These are phyloP conservation scores for Jordanella pulchra DNA, from an alignment of 2,797 vertebrate species.

Conservation along the genomic window DNA sequence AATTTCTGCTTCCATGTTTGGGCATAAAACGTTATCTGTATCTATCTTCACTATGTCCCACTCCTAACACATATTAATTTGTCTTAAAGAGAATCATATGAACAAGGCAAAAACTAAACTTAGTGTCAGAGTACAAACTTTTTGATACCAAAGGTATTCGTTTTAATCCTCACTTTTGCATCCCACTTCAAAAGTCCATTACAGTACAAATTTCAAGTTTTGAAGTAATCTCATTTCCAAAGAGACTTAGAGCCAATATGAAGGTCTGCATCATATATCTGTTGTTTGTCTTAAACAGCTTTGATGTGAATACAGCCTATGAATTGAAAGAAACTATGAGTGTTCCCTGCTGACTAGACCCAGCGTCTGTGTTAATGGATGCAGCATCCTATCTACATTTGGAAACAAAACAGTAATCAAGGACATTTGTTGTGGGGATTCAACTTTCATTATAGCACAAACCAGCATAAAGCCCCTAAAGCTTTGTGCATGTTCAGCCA, in stretches of 20 bases:
- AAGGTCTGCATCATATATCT: constrained; percentile 69
- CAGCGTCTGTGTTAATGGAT: constrained; percentile 64
- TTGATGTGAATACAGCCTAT: constrained; percentile 75
- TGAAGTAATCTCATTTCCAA: constrained; percentile 58
- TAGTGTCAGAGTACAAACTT: constrained; percentile 45
- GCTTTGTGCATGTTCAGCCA: constrained; percentile 58
- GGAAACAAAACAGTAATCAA: constrained; percentile 77
- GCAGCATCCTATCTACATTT: constrained; percentile 69
- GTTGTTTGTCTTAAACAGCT: constrained; percentile 72
- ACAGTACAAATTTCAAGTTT: constrained; percentile 62
- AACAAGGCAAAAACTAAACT: constrained; percentile 23
- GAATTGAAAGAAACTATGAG: constrained; percentile 72
- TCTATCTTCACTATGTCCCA: constrained; percentile 15
- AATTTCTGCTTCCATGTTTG: neutral
- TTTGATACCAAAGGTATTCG: constrained; percentile 49
- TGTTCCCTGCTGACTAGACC: constrained; percentile 57
- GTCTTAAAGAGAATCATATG: constrained; percentile 22
- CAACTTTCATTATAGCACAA: constrained; percentile 68
- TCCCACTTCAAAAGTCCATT: constrained; percentile 30
- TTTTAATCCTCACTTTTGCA: constrained; percentile 46
- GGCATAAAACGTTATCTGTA: constrained; percentile 12
- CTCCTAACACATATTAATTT: constrained; percentile 1
- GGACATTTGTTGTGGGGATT: constrained; percentile 75
- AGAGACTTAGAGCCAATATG: constrained; percentile 44
- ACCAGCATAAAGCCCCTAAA: constrained; percentile 63